These are phyloP conservation scores for Pteromalus puparum DNA, from an alignment of 1,140 invertebrate species.

Conservation along the genomic window DNA sequence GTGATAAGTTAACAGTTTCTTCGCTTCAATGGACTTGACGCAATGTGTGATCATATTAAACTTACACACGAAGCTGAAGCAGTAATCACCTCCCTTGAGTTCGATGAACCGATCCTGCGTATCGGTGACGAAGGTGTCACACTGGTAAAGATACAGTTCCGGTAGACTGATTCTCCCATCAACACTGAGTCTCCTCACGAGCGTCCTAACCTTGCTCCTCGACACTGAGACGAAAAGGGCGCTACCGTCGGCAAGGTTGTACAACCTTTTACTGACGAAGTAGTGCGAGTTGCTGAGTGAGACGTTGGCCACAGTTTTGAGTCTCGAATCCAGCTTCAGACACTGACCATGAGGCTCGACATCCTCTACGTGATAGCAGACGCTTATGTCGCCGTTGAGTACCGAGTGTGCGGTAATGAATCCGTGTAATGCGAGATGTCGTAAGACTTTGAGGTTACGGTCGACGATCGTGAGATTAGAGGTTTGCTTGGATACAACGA, in stretches of 20 bases:
- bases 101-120: neutral
- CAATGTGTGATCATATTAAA: conserved; percentile 11
- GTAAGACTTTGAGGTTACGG: neutral
- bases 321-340: conserved; percentile 7
- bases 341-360: neutral
- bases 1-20: neutral
- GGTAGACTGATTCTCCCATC: neutral
- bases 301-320: neutral
- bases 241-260: conserved; percentile 20
- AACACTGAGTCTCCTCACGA: neutral
- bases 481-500: neutral
- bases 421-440: neutral
- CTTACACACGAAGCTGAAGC: conserved; percentile 14
- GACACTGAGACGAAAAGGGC: neutral
- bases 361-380: conserved; percentile 1
- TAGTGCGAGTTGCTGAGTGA: neutral
- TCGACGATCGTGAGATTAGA: neutral
- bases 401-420: neutral
- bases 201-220: neutral
- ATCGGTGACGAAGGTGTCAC: neutral
- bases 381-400: conserved; percentile 3
- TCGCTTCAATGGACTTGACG: neutral
- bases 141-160: conserved; percentile 1
- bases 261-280: neutral
- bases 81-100: conserved; percentile 13